Conservation (phyloP, 2,113 vertebrate species). For the Carollia perspicillata region DNA sequence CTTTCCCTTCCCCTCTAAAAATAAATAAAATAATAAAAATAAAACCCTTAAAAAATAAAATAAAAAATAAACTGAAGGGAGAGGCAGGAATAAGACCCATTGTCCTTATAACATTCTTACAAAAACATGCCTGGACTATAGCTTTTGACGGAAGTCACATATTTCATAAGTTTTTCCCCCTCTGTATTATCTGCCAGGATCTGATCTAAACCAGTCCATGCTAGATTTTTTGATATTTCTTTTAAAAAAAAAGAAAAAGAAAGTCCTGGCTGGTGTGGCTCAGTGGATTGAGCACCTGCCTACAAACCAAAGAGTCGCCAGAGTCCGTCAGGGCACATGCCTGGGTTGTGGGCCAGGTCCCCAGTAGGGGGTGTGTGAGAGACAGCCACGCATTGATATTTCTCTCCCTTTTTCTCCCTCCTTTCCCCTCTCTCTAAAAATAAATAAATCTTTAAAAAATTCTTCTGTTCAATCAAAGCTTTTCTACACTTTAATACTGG, state of each 20-base stretch:
- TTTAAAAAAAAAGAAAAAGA: background rate
- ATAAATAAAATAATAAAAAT: too few species aligned
- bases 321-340: too few species aligned
- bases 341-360: too few species aligned
- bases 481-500: constrained; percentile 1
- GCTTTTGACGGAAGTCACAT: constrained; percentile 44
- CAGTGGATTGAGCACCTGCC: too few species aligned
- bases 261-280: too few species aligned
- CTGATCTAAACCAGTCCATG: constrained; percentile 15
- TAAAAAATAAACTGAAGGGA: constrained; percentile 36
- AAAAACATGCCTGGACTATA: background rate
- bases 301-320: too few species aligned
- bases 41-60: constrained; percentile 53
- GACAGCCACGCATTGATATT: too few species aligned
- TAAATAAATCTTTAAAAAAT: background rate
- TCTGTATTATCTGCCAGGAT: background rate
- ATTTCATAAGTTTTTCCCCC: background rate
- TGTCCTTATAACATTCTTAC: background rate
- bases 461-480: background rate
- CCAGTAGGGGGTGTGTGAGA: too few species aligned
- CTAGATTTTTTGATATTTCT: constrained; percentile 35
- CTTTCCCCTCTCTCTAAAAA: too few species aligned
- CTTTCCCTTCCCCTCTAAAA: too few species aligned
- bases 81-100: constrained; percentile 38
- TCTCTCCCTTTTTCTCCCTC: too few species aligned